Percentiles rank a stretch among this genome's conserved stretches.
Conservation (phyloP, 2,888 invertebrate genomes). For the Abscondita cerata region DNA sequence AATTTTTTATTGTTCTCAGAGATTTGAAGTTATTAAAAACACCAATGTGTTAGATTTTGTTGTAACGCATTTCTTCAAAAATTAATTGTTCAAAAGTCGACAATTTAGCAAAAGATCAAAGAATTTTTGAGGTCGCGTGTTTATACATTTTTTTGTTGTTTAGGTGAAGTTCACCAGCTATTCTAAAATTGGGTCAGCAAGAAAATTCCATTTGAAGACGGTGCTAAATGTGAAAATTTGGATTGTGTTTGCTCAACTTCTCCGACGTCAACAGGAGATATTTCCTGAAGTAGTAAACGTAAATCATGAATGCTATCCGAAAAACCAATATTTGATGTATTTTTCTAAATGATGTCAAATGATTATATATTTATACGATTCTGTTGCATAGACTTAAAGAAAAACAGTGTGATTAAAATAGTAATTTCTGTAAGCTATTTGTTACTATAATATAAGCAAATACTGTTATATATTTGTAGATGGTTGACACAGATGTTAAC, state of each 20-base stretch:
- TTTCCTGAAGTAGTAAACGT: conserved; percentile 18
- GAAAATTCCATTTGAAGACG: conserved; percentile 24
- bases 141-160: background rate
- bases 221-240: conserved; percentile 28
- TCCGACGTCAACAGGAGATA: conserved; percentile 23
- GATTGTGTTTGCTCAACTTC: conserved; percentile 28
- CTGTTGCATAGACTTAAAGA: conserved; percentile 22
- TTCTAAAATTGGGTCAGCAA: conserved; percentile 2
- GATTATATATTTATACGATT: conserved; percentile 31
- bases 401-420: conserved; percentile 23
- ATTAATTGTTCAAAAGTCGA: no score
- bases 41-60: no score
- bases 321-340: conserved; percentile 32
- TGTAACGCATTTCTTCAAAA: no score
- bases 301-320: conserved; percentile 18
- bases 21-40: no score
- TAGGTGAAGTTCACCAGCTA: conserved; percentile 23
- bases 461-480: conserved; percentile 29
- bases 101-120: no score
- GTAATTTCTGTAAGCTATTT: conserved; percentile 26
- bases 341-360: conserved; percentile 32
- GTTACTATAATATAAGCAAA: conserved; percentile 31
- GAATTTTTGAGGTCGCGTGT: no score
- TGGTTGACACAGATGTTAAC: conserved; percentile 21
- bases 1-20: no score